These are phyloP conservation scores for Amblyraja radiata DNA, from an alignment of 2,797 vertebrate species.

Conservation along the genomic window DNA sequence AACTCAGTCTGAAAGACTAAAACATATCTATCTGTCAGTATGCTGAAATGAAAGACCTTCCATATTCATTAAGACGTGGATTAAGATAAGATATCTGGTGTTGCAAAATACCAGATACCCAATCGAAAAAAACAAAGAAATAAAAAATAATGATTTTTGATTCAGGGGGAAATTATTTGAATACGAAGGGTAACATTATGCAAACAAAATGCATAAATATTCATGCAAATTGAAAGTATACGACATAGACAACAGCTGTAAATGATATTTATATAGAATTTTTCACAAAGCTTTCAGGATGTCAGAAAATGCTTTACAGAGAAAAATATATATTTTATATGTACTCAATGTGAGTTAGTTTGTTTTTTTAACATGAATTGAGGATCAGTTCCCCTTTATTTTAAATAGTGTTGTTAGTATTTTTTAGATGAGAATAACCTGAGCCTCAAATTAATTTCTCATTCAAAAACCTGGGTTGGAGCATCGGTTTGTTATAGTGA, in stretches of 20 bases:
- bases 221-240: background rate
- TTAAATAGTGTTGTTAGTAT: too few relatives aligned
- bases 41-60: background rate
- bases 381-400: too few relatives aligned
- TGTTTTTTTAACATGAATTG: too few relatives aligned
- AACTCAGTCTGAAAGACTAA: background rate
- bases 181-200: background rate
- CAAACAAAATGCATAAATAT: background rate
- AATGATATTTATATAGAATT: too few relatives aligned
- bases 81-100: background rate
- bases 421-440: too few relatives aligned
- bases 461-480: too few relatives aligned
- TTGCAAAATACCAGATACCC: background rate
- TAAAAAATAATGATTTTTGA: background rate
- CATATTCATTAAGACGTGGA: background rate
- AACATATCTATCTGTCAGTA: background rate
- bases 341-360: too few relatives aligned
- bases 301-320: too few relatives aligned
- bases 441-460: too few relatives aligned
- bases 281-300: too few relatives aligned
- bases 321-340: too few relatives aligned
- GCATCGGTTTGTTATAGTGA: background rate
- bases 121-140: too few relatives aligned
- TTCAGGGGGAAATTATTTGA: background rate
- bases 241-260: background rate